Conservation (phyloP, 64 coral and sea anemone species). For the Stichodactyla mertensii region DNA sequence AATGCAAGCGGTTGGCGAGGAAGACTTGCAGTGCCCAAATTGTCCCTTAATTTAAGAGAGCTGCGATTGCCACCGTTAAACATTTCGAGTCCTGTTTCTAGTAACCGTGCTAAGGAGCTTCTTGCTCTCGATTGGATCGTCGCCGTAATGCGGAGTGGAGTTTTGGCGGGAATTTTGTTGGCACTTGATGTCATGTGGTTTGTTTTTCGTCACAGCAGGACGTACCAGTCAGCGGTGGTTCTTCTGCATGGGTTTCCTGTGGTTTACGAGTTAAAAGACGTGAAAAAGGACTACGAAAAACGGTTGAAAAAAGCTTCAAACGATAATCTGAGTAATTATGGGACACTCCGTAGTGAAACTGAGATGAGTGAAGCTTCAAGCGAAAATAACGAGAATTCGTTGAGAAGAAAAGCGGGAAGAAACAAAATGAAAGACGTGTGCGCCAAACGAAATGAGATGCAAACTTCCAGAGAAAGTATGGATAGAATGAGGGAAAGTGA, state of each 20-base stretch:
- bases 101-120: constrained; percentile 42
- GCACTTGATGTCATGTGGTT: constrained; percentile 66
- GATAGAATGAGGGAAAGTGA: background rate
- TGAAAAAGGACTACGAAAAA: constrained; percentile 32
- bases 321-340: background rate
- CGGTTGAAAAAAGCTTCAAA: background rate
- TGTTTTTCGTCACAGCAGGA: constrained; percentile 64
- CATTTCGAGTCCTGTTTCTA: constrained; percentile 28
- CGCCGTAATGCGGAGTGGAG: constrained; percentile 35
- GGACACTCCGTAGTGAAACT: background rate
- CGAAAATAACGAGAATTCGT: constrained; percentile 15
- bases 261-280: constrained; percentile 53
- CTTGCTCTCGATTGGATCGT: constrained; percentile 72
- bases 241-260: constrained; percentile 67
- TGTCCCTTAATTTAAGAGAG: constrained; percentile 42
- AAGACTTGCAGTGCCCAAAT: background rate
- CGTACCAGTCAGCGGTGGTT: constrained; percentile 56
- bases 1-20: background rate
- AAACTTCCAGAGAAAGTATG: background rate
- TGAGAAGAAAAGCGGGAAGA: background rate
- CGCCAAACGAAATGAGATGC: background rate
- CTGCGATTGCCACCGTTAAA: constrained; percentile 34
- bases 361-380: background rate
- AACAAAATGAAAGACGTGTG: background rate
- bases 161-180: constrained; percentile 48